Conservation (phyloP, 2,797 vertebrate species). For the Danio choprae region DNA sequence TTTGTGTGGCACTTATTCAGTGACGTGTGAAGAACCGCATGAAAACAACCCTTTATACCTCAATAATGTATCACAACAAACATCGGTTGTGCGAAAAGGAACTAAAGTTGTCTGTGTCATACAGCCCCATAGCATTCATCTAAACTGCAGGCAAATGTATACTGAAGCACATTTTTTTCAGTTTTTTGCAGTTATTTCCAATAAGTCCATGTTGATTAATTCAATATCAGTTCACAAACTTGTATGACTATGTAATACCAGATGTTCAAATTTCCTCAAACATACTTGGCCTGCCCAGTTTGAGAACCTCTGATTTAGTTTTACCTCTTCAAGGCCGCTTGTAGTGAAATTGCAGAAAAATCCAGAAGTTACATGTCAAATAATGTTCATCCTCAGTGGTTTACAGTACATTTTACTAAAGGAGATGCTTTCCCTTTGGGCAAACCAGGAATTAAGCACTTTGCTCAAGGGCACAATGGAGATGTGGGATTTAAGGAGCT, state of each 20-base stretch:
- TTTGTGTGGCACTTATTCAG: no score
- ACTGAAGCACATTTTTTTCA: no score
- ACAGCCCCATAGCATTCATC: no score
- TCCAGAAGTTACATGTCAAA: constrained; percentile 1
- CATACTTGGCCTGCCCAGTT: not conserved
- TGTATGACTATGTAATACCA: not conserved
- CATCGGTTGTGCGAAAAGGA: no score
- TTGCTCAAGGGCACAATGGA: constrained; percentile 10
- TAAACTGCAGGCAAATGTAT: no score
- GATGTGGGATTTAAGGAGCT: constrained; percentile 7
- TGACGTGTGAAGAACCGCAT: no score
- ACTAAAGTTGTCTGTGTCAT: no score
- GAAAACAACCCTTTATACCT: no score
- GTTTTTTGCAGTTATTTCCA: no score
- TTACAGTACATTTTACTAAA: not conserved
- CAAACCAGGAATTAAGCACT: constrained; percentile 12
- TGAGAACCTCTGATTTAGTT: not conserved
- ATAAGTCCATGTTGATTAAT: no score
- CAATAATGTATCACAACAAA: no score
- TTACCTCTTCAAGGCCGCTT: not conserved
- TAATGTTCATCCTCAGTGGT: not conserved
- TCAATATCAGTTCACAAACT: not conserved
- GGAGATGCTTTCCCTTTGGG: not conserved
- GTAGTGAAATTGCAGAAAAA: not conserved
- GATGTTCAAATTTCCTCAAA: not conserved